A percentile compares a stretch with the other conserved stretches of the same genome.
Evolutionary conservation across 2,888 invertebrate genomes (phyloP).

Genomic region (Andrena trimmerana): DNA sequence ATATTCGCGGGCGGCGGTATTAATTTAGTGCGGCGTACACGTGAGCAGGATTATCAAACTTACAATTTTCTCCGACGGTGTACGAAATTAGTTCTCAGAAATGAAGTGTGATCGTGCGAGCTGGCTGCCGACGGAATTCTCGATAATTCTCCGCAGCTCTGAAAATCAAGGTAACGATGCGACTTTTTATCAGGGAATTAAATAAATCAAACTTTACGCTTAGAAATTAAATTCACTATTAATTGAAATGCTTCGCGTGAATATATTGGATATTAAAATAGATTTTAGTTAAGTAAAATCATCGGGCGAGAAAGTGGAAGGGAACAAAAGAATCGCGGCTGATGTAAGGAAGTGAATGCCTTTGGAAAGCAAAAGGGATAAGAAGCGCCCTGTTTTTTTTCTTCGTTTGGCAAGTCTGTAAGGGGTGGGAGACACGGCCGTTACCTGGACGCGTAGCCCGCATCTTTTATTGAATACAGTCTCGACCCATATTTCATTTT

Average conservation of each 20-base stretch:
- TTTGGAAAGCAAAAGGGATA: constrained; percentile 7
- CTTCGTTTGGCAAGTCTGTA: constrained; percentile 27
- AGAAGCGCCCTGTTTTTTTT: constrained; percentile 44
- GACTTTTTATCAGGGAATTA: neutral
- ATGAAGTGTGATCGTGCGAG: neutral
- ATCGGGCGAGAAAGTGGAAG: constrained; percentile 21
- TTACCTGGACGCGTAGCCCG: constrained; percentile 44
- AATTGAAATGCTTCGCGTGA: neutral
- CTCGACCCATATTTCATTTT: constrained; percentile 46
- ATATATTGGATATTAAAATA: neutral
- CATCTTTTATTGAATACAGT: constrained; percentile 43
- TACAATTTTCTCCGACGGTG: neutral
- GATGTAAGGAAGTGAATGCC: neutral
- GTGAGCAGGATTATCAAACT: constrained; percentile 2
- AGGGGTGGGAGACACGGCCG: constrained; percentile 36
- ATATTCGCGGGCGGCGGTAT: neutral
- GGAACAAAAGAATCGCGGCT: constrained; percentile 20
- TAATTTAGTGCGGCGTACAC: neutral
- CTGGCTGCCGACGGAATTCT: constrained; percentile 12
- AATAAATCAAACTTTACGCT: constrained; percentile 12
- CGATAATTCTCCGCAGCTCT: constrained; percentile 14
- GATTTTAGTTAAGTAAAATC: neutral
- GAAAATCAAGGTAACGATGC: constrained; percentile 40
- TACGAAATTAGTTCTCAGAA: neutral
- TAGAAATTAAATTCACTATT: neutral